These are phyloP conservation scores for Eleginops maclovinus DNA, from an alignment of 2,113 vertebrate species.

Conservation along the genomic window DNA sequence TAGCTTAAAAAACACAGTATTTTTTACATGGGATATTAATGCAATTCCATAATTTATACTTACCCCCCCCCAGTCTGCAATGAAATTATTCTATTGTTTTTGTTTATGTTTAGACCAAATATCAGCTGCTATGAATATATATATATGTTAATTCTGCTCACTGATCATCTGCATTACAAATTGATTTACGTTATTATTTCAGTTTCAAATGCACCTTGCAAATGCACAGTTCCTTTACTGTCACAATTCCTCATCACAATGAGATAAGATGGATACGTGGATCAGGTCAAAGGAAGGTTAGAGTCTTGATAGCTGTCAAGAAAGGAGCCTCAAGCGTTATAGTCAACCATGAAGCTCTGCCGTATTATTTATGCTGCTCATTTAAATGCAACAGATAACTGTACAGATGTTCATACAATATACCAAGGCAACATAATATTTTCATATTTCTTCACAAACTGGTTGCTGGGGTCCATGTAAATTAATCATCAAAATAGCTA, in stretches of 20 bases:
- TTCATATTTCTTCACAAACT: not conserved
- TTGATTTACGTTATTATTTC: not conserved
- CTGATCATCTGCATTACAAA: not conserved
- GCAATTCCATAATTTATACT: not conserved
- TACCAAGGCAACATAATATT: not conserved
- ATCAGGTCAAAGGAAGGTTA: conserved; percentile 13
- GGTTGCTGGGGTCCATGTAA: not conserved
- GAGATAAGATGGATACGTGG: not conserved
- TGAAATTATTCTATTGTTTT: not conserved
- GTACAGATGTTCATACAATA: not conserved
- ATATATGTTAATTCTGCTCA: not conserved
- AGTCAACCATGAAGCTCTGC: conserved; percentile 4
- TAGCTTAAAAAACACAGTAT: not conserved
- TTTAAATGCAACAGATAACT: not conserved
- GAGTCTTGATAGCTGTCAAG: not conserved
- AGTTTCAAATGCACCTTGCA: not conserved
- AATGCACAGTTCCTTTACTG: not conserved
- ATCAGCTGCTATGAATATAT: not conserved
- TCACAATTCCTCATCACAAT: conserved; percentile 2
- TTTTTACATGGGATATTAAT: not conserved
- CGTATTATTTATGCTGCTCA: not conserved
- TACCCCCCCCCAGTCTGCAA: not conserved
- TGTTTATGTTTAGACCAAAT: not conserved
- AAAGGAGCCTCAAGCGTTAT: not conserved
- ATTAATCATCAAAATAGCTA: not conserved